These are phyloP conservation scores for Oostethus manadensis DNA, from an alignment of 2,113 vertebrate genomes.

Conservation along the genomic window DNA sequence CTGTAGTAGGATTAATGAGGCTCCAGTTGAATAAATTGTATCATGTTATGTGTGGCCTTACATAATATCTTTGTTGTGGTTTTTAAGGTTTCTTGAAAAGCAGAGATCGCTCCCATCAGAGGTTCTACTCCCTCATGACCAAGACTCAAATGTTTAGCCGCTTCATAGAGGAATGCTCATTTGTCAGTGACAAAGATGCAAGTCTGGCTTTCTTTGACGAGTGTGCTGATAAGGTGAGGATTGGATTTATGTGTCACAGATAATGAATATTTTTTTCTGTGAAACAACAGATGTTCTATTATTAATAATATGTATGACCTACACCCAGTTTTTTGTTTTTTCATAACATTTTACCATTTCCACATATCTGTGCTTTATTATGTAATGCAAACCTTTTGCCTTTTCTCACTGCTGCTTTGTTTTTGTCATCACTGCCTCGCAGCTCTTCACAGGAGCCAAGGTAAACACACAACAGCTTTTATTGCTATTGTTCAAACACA, in stretches of 20 bases:
- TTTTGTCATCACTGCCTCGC: conserved; percentile 12
- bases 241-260: conserved; percentile 16
- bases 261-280: conserved; percentile 3
- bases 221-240: conserved; percentile 94
- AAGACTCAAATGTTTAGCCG: conserved; percentile 99
- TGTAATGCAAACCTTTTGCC: conserved; percentile 12
- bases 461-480: conserved; percentile 48
- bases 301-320: not conserved
- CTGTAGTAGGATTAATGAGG: conserved; percentile 8
- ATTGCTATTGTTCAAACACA: conserved; percentile 2
- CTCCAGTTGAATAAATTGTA: conserved; percentile 2
- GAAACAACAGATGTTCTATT: conserved; percentile 13
- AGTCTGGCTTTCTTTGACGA: conserved; percentile 98
- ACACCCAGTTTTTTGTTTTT: not conserved
- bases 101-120: conserved; percentile 94
- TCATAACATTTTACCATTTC: not conserved
- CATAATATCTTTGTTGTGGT: conserved; percentile 10
- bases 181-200: conserved; percentile 96
- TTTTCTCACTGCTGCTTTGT: conserved; percentile 28
- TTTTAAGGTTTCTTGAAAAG: conserved; percentile 89
- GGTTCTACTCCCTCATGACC: conserved; percentile 96
- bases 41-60: conserved; percentile 14
- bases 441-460: conserved; percentile 70
- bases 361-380: conserved; percentile 13
- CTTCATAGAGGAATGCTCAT: conserved; percentile 98